Percentiles rank a stretch among this genome's conserved stretches.
Evolutionary conservation across 2,888 invertebrate species (phyloP).

Genomic region (Orchesellides sinensis): DNA sequence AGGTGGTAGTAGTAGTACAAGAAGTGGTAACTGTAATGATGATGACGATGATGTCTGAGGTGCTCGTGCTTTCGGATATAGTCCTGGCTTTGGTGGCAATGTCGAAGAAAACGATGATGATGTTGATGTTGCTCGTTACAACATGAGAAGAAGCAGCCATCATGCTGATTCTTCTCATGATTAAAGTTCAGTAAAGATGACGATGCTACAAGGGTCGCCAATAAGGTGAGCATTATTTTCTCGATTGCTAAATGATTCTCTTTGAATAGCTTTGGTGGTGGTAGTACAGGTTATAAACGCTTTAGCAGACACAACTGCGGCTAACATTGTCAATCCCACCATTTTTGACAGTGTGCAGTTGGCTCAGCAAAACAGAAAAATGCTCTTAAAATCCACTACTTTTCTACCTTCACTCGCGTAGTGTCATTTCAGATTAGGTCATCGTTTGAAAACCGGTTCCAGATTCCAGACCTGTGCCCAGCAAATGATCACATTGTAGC

Average conservation of each 20-base stretch:
- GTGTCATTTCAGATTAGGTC: too few relatives aligned
- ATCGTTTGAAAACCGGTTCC: too few relatives aligned
- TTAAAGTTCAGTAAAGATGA: slow-evolving; percentile 52
- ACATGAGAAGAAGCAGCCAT: slow-evolving; percentile 4
- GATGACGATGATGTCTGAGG: slow-evolving; percentile 16
- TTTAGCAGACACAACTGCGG: neutral
- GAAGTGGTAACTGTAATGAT: neutral
- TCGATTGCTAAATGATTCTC: neutral
- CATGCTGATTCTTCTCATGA: slow-evolving; percentile 32
- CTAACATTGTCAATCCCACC: too few relatives aligned
- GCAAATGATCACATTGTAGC: too few relatives aligned
- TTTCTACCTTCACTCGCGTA: too few relatives aligned
- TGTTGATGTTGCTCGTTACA: neutral
- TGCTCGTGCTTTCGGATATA: neutral
- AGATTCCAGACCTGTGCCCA: too few relatives aligned
- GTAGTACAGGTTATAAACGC: neutral
- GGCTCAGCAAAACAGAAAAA: too few relatives aligned
- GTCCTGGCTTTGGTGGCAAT: neutral
- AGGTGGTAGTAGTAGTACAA: neutral
- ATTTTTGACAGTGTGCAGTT: too few relatives aligned
- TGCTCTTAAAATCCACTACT: too few relatives aligned
- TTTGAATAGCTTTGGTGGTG: neutral
- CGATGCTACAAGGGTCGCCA: neutral
- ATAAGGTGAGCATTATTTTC: neutral
- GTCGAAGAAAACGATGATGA: neutral